A percentile compares a stretch with the other conserved stretches of the same genome.
phyloP scores from a whole-genome alignment of 2,888 invertebrate species.

The Ptilodon capucinus region DNA sequence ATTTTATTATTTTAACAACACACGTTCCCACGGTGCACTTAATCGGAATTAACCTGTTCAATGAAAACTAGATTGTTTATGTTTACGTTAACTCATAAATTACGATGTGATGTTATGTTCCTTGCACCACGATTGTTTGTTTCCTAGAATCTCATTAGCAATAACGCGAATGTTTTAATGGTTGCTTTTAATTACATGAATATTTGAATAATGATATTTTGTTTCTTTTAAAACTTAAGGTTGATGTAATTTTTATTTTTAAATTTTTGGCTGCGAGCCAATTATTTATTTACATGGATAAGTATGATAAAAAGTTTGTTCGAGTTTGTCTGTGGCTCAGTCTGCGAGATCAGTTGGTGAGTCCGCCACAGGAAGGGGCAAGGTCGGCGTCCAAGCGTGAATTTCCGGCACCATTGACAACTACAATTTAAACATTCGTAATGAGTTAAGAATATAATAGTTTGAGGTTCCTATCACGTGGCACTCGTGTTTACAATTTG shows the following conservation, averaged over 20 bases:
- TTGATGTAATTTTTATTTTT: not conserved
- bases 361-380: constrained; percentile 71
- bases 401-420: constrained; percentile 70
- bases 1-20: constrained; percentile 54
- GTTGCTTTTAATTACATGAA: not conserved
- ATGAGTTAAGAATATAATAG: constrained; percentile 4
- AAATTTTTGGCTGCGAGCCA: not conserved
- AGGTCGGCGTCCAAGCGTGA: constrained; percentile 77
- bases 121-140: constrained; percentile 17
- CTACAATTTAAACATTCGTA: constrained; percentile 30
- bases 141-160: constrained; percentile 20
- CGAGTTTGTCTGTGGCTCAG: constrained; percentile 20
- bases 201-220: not conserved
- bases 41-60: constrained; percentile 54
- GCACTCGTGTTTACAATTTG: not conserved
- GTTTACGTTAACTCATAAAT: constrained; percentile 29
- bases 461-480: not conserved
- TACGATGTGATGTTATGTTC: constrained; percentile 21
- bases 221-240: not conserved
- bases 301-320: not conserved
- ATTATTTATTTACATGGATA: not conserved
- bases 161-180: constrained; percentile 3
- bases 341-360: constrained; percentile 41
- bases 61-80: constrained; percentile 47
- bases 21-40: constrained; percentile 70